Conservation (phyloP, 2,113 vertebrate genomes). For the Triplophysa rosa region DNA sequence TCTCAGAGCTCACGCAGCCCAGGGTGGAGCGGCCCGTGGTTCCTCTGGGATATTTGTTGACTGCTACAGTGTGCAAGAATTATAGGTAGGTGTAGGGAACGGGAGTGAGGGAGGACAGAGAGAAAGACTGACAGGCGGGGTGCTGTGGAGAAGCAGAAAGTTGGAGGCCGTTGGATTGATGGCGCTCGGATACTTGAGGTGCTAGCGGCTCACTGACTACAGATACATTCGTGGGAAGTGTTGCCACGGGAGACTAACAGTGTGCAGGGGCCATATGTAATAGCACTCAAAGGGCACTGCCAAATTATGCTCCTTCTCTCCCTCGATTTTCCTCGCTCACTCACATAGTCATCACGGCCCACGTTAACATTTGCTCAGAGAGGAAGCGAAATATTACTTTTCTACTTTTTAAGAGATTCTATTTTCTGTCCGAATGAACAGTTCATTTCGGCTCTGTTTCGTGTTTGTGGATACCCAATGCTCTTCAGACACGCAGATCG, state of each 20-base stretch:
- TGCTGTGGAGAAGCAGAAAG: slow-evolving; percentile 25
- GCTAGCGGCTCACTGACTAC: slow-evolving; percentile 63
- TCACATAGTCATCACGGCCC: slow-evolving; percentile 41
- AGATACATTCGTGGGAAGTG: slow-evolving; percentile 79
- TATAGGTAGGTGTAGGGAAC: slow-evolving; percentile 18
- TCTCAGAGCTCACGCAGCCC: slow-evolving; percentile 26
- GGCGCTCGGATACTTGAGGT: slow-evolving; percentile 69
- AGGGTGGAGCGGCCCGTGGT: slow-evolving; percentile 13
- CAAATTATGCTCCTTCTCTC: slow-evolving; percentile 29
- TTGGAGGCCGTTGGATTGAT: slow-evolving; percentile 64
- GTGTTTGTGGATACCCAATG: not conserved
- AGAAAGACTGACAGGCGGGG: slow-evolving; percentile 21
- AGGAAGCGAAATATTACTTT: slow-evolving; percentile 28
- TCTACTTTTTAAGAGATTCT: slow-evolving; percentile 31
- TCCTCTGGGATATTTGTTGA: slow-evolving; percentile 13
- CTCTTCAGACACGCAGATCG: slow-evolving; percentile 7
- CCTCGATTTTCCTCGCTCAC: slow-evolving; percentile 34
- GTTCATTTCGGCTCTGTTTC: not conserved
- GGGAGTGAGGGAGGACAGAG: not conserved
- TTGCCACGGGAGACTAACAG: slow-evolving; percentile 77
- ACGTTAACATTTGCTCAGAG: not conserved
- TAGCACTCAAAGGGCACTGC: slow-evolving; percentile 62
- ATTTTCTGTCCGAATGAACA: slow-evolving; percentile 28
- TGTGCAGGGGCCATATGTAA: slow-evolving; percentile 77
- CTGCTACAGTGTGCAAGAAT: slow-evolving; percentile 14